Conservation (phyloP, 2,113 vertebrate genomes). For the Lontra canadensis region DNA sequence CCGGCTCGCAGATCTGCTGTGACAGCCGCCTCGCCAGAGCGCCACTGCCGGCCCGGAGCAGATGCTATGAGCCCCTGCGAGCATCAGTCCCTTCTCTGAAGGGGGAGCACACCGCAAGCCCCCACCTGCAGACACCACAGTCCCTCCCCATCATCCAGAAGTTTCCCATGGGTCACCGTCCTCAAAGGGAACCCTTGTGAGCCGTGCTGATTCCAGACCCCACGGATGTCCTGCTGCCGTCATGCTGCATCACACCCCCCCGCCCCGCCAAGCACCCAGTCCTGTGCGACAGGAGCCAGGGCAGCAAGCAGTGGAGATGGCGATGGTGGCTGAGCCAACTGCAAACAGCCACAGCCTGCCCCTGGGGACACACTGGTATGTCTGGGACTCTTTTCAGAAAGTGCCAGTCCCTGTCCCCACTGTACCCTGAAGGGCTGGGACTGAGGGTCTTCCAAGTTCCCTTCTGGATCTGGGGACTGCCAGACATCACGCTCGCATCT, state of each 20-base stretch:
- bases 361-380: rapidly evolving
- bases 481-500: rapidly evolving
- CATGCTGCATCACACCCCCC: neutral
- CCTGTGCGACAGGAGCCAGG: neutral
- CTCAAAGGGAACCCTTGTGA: neutral
- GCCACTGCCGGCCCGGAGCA: neutral
- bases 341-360: neutral
- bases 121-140: rapidly evolving
- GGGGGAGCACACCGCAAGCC: neutral
- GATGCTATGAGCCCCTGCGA: too few species aligned
- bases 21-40: neutral
- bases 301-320: neutral
- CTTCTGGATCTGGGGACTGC: too few species aligned
- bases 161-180: too few species aligned
- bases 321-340: neutral
- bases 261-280: neutral
- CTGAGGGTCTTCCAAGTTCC: neutral
- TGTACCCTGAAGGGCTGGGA: neutral
- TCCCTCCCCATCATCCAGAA: neutral
- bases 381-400: neutral
- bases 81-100: neutral
- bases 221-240: neutral
- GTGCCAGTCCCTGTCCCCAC: rapidly evolving
- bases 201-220: neutral
- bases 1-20: neutral